Conservation (phyloP, 1,140 invertebrate genomes). For the Anastrepha ludens region DNA sequence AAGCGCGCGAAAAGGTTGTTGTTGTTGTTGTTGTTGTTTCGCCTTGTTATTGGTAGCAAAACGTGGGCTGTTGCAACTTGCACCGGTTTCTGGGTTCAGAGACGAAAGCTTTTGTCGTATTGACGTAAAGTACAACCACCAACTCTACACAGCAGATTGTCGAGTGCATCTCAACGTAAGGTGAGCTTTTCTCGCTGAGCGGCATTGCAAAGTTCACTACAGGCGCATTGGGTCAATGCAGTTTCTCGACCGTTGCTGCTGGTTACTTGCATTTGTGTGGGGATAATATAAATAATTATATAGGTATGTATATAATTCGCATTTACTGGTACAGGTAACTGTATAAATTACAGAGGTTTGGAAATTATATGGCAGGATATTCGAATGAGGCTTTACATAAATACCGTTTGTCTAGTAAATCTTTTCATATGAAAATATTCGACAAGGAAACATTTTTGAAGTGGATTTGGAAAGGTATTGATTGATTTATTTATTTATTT, state of each 20-base stretch:
- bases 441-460: no score
- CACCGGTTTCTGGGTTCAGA: constrained; percentile 17
- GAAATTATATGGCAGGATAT: no score
- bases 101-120: not conserved
- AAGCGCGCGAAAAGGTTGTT: not conserved
- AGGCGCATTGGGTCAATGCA: constrained; percentile 29
- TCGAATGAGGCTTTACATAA: not conserved
- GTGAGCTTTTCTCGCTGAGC: not conserved
- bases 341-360: no score
- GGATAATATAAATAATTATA: no score
- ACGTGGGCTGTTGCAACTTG: constrained; percentile 10
- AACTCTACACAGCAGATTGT: not conserved
- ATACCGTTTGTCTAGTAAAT: no score
- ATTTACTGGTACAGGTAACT: no score
- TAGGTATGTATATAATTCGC: no score
- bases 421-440: no score
- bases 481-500: no score
- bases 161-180: not conserved
- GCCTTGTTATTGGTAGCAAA: not conserved
- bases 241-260: constrained; percentile 17
- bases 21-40: not conserved
- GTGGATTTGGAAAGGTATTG: no score
- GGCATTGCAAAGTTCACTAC: constrained; percentile 13
- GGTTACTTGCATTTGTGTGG: no score
- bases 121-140: not conserved